Evolutionary conservation across 2,797 vertebrate species (phyloP), one percentile per base, ranked within the genome.

Genomic region (Gallinago stenura): DNA sequence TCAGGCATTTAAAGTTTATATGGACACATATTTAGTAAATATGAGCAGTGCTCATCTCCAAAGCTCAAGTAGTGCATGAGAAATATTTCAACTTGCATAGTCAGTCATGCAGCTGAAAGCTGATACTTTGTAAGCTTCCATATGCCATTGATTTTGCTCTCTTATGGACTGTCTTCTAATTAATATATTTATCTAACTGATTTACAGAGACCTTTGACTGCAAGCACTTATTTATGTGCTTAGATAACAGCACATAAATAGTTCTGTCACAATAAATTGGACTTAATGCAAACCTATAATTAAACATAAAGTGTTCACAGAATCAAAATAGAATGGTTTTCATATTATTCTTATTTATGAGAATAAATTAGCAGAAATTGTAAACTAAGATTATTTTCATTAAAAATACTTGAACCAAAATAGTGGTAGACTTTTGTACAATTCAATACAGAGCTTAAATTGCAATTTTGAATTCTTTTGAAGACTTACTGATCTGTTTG

Each of bases 111-210:
- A 6, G 24, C 17, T 93, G 89, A 88, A 94, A 95, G 65, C 51
- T 79, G 28, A 62, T 65, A 62, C 21, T 88, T 81, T 85, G 45
- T 75, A 76, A 92, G 61, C 43, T 88, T 93, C 51, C 35, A 12
- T 20, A 72, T 22, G 11, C 2, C 70, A 95, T 89, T 95, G 89
- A 94, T 94, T 83, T 75, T 93, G 12, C 73, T 60, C 43, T 90
- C 33, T 75, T 61, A 90, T 25, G 17, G 58, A 69, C 70, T 90
- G 45, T 82, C 89, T 94, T 69, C 46, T 62, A 93, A 92, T 93
- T 96, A 91, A 95, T 94, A 54, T 81, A 93, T 94, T 93, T 96
- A 76, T 83, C 72, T 90, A 79, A 83, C 77, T 88, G 77, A 94
- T 92, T 76, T 87, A 58, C 57, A 54, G 51, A 91, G 31, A 87